These are phyloP conservation scores for Melanostoma scalare DNA, from an alignment of 2,888 invertebrate genomes.

Conservation along the genomic window DNA sequence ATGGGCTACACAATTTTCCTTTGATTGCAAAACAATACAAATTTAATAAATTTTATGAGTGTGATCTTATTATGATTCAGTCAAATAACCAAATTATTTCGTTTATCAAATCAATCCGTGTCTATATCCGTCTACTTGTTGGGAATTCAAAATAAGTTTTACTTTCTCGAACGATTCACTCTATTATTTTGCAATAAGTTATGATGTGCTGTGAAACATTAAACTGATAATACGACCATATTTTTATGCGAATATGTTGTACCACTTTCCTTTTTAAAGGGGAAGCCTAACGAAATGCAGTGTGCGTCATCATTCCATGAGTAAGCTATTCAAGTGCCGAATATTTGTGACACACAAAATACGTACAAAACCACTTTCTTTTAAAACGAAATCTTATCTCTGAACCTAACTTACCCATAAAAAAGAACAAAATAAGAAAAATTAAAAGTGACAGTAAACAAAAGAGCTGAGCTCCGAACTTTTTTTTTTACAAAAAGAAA, in stretches of 20 bases:
- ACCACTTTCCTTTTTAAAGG: background rate
- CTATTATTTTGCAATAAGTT: background rate
- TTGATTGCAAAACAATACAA: no score
- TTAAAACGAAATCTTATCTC: constrained; percentile 26
- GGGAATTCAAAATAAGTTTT: constrained; percentile 18
- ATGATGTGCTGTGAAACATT: background rate
- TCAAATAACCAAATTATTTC: no score
- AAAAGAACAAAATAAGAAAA: constrained; percentile 4
- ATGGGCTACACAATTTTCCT: no score
- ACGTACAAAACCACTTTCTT: constrained; percentile 26
- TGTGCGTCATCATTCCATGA: background rate
- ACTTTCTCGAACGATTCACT: constrained; percentile 5
- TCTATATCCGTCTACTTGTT: no score
- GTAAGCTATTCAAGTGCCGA: constrained; percentile 19
- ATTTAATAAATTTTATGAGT: no score
- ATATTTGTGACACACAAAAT: background rate
- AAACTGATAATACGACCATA: background rate
- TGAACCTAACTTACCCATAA: constrained; percentile 9
- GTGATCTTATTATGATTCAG: no score
- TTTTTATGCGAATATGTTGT: constrained; percentile 10
- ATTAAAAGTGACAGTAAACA: constrained; percentile 39
- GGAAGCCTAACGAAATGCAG: constrained; percentile 11
- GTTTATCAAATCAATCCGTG: no score
- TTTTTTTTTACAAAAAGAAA: constrained; percentile 3
- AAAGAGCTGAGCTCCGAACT: constrained; percentile 36